Evolutionary conservation across 1,140 invertebrate genomes (phyloP).

Genomic region (Cardiocondyla obscurior): DNA sequence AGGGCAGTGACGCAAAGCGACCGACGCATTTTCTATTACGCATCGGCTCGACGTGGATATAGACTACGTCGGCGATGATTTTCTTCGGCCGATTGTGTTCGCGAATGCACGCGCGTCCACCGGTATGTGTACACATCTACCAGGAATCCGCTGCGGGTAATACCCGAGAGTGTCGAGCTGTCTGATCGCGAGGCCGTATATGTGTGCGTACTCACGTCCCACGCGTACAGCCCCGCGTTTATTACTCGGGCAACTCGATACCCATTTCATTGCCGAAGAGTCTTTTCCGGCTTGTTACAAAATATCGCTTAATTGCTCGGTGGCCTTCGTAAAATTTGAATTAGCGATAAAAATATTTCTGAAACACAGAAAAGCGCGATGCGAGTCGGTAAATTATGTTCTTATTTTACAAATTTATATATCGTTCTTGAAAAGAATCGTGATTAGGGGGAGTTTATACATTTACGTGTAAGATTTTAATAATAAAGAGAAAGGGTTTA

Average conservation of each 20-base stretch:
- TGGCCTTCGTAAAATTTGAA: neutral
- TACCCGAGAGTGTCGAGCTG: neutral
- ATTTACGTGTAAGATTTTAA: neutral
- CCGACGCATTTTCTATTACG: conserved; percentile 52
- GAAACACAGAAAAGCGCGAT: no score
- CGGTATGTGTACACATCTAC: neutral
- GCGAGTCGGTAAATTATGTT: no score
- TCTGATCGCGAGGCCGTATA: conserved; percentile 2
- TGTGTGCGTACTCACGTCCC: neutral
- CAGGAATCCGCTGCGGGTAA: conserved; percentile 21
- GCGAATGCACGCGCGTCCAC: neutral
- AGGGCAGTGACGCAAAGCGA: conserved; percentile 39
- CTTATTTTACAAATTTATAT: no score
- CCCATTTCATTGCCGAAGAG: conserved; percentile 8
- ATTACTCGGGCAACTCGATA: neutral
- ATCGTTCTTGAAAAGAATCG: no score
- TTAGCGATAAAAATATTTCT: neutral
- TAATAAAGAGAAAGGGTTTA: neutral
- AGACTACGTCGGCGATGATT: conserved; percentile 41
- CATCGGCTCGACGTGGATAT: conserved; percentile 30
- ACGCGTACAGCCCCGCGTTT: conserved; percentile 6
- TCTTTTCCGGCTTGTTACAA: neutral
- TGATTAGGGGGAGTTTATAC: no score
- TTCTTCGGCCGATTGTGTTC: conserved; percentile 39
- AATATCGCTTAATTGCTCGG: neutral